These are phyloP conservation scores for Gnatocerus cornutus DNA, from an alignment of 2,888 invertebrate species.

Conservation along the genomic window DNA sequence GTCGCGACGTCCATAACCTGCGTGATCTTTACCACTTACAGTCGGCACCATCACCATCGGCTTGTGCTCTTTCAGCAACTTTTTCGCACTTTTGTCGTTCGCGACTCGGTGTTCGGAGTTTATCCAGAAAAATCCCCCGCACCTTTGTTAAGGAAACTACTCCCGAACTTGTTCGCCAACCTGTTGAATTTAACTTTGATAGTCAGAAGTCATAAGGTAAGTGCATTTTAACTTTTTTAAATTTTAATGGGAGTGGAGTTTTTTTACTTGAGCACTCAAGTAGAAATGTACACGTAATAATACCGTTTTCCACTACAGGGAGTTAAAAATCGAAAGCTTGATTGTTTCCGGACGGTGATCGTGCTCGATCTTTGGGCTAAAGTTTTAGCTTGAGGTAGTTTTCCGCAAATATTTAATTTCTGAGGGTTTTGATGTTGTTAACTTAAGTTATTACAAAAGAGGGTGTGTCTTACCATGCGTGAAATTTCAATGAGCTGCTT, in stretches of 20 bases:
- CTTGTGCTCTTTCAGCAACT: conserved; percentile 27
- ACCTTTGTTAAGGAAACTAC: conserved; percentile 28
- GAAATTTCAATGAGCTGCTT: conserved; percentile 3
- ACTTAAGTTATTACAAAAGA: conserved; percentile 23
- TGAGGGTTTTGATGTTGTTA: conserved; percentile 23
- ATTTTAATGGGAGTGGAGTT: background rate
- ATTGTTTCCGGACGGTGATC: conserved; percentile 16
- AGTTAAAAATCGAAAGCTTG: conserved; percentile 20
- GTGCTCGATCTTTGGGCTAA: conserved; percentile 22
- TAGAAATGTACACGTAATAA: conserved; percentile 6
- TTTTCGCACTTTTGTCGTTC: conserved; percentile 28
- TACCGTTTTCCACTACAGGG: conserved; percentile 7
- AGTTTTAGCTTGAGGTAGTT: conserved; percentile 23
- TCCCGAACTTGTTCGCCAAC: conserved; percentile 36
- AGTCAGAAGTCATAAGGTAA: conserved; percentile 28
- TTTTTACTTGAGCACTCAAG: background rate
- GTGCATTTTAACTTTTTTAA: background rate
- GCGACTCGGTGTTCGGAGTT: conserved; percentile 25
- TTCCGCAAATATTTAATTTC: conserved; percentile 27
- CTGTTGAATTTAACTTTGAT: conserved; percentile 39
- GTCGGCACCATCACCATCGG: conserved; percentile 38
- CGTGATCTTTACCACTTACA: conserved; percentile 53
- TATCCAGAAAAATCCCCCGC: conserved; percentile 13
- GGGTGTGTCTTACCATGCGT: background rate
- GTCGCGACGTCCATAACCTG: conserved; percentile 56